Conservation (phyloP, 35 echinoderm and acorn worm species). For the Nesometra sesokonis region DNA sequence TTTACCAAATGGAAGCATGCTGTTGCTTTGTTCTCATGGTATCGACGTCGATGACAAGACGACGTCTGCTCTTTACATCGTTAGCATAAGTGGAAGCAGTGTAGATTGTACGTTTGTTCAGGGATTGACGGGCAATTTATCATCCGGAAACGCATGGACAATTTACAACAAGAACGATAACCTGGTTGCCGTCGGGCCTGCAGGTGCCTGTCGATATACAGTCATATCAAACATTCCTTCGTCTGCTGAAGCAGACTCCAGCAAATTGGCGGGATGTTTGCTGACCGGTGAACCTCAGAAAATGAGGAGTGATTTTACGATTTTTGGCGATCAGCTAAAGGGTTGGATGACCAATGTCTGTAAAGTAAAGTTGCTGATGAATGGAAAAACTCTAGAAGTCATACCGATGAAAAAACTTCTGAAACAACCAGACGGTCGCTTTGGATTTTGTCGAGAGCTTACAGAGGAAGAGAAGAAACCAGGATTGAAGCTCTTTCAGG, state of each 20-base stretch:
- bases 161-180: constrained; percentile 19
- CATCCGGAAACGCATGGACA: constrained; percentile 54
- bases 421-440: constrained; percentile 59
- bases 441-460: constrained; percentile 59
- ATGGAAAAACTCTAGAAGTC: constrained; percentile 20
- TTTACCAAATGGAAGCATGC: constrained; percentile 19
- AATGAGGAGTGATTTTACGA: constrained; percentile 23
- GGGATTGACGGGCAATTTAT: constrained; percentile 27
- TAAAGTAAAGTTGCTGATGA: constrained; percentile 32
- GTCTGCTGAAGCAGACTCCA: background rate
- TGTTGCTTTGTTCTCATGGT: constrained; percentile 68
- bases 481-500: constrained; percentile 50
- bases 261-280: constrained; percentile 6
- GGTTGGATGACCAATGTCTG: constrained; percentile 35
- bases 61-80: constrained; percentile 61
- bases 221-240: constrained; percentile 52
- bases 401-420: constrained; percentile 26
- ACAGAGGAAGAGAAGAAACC: constrained; percentile 51
- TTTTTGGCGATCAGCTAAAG: constrained; percentile 16
- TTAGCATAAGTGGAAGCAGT: constrained; percentile 28
- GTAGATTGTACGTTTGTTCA: constrained; percentile 31
- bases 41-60: constrained; percentile 40
- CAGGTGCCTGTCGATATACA: constrained; percentile 42
- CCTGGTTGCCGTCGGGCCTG: constrained; percentile 48
- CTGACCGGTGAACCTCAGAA: constrained; percentile 27